Conservation (phyloP, 37 sponge, comb jelly and placozoan genomes). For the Mnemiopsis leidyi region DNA sequence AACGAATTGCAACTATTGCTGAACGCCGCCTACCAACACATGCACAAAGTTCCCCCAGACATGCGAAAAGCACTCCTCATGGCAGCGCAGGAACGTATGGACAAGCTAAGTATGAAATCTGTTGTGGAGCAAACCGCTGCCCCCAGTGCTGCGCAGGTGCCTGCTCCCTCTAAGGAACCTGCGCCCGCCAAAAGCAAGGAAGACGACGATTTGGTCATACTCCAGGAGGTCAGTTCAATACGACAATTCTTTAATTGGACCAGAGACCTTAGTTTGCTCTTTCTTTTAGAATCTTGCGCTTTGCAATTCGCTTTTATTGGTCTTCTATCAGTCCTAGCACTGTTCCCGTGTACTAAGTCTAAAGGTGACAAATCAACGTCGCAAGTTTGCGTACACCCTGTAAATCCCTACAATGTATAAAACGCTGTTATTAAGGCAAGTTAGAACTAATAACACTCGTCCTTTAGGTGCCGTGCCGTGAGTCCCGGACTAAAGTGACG, state of each 20-base stretch:
- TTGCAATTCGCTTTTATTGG: background rate
- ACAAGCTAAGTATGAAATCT: background rate
- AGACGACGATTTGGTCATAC: slow-evolving; percentile 10
- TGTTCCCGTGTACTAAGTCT: background rate
- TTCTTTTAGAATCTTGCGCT: background rate
- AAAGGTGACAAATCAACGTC: background rate
- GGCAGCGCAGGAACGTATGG: slow-evolving; percentile 43
- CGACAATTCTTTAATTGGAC: background rate
- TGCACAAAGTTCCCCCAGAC: slow-evolving; percentile 61
- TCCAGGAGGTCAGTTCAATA: slow-evolving; percentile 2
- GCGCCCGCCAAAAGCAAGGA: background rate
- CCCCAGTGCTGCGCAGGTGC: background rate
- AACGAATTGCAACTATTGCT: slow-evolving; percentile 1
- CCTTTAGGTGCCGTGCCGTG: slow-evolving; percentile 28
- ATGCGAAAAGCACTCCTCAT: slow-evolving; percentile 46
- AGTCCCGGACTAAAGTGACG: slow-evolving; percentile 43
- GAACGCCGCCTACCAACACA: slow-evolving; percentile 57
- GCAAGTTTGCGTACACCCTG: background rate
- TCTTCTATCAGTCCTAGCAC: background rate
- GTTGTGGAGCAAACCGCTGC: background rate
- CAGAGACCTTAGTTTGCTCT: background rate
- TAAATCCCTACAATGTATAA: background rate
- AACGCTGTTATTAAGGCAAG: background rate
- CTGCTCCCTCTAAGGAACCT: background rate
- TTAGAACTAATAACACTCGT: background rate